phyloP scores from a whole-genome alignment of 2,113 vertebrate genomes.

The Beaufortia kweichowensis region DNA sequence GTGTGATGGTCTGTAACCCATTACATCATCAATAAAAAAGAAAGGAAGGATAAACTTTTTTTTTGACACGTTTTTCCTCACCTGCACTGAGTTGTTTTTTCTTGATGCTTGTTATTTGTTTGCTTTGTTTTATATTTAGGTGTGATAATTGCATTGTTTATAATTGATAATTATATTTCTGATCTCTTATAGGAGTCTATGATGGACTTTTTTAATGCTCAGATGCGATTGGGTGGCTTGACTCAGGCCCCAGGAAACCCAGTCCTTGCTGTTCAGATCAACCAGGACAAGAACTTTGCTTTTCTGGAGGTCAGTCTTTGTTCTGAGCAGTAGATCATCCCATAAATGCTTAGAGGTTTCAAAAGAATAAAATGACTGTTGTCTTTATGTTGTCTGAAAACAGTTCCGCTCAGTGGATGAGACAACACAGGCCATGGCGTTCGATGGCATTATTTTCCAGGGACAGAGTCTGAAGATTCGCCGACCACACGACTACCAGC shows the following conservation, averaged over 20 bases:
- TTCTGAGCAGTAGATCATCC: neutral
- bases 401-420: slow-evolving; percentile 93
- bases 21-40: too few relatives aligned
- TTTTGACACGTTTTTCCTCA: too few relatives aligned
- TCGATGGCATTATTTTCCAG: slow-evolving; percentile 93
- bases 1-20: neutral
- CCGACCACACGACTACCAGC: slow-evolving; percentile 90
- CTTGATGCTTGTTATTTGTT: neutral
- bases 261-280: slow-evolving; percentile 91
- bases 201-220: slow-evolving; percentile 95
- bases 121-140: neutral
- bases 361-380: neutral
- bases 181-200: slow-evolving; percentile 81
- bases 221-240: slow-evolving; percentile 90
- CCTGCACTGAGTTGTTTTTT: neutral
- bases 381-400: neutral
- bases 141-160: neutral
- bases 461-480: slow-evolving; percentile 92
- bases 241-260: slow-evolving; percentile 93
- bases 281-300: slow-evolving; percentile 94
- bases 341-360: neutral
- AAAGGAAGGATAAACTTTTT: too few relatives aligned
- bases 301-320: slow-evolving; percentile 82
- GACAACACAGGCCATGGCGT: slow-evolving; percentile 92
- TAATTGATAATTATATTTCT: too few relatives aligned